These are phyloP conservation scores for Hippocampus zosterae DNA, from an alignment of 2,113 vertebrate species.

Conservation along the genomic window DNA sequence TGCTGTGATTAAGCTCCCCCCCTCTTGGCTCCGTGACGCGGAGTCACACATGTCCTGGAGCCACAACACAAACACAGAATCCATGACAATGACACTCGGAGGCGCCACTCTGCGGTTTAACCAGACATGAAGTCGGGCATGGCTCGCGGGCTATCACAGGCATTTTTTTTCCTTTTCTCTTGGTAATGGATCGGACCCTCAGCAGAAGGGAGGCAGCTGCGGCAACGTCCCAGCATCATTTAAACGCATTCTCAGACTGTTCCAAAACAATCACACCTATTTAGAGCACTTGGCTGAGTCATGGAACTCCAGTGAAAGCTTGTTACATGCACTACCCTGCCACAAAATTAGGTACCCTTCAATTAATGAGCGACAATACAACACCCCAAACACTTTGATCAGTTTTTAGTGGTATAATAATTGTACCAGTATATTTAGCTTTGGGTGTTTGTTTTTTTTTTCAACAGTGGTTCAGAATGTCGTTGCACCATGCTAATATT, in stretches of 20 bases:
- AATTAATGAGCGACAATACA: background rate
- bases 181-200: conserved; percentile 40
- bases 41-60: conserved; percentile 41
- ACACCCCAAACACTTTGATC: background rate
- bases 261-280: conserved; percentile 57
- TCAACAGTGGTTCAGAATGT: background rate
- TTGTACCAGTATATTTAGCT: background rate
- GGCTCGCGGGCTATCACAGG: conserved; percentile 28
- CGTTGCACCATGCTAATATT: background rate
- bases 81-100: conserved; percentile 17
- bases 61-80: conserved; percentile 37
- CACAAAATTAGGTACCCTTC: background rate
- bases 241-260: conserved; percentile 60
- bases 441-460: background rate
- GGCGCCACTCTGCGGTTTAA: conserved; percentile 23
- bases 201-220: conserved; percentile 42
- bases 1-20: conserved; percentile 47
- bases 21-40: conserved; percentile 44
- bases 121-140: conserved; percentile 24
- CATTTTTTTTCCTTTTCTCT: conserved; percentile 45
- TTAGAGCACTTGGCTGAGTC: conserved; percentile 36
- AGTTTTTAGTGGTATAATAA: background rate
- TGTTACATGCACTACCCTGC: background rate
- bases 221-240: conserved; percentile 70
- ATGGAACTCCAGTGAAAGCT: conserved; percentile 11